Evolutionary conservation across 1,140 invertebrate species (phyloP).

Genomic region (Cheumatopsyche charites): DNA sequence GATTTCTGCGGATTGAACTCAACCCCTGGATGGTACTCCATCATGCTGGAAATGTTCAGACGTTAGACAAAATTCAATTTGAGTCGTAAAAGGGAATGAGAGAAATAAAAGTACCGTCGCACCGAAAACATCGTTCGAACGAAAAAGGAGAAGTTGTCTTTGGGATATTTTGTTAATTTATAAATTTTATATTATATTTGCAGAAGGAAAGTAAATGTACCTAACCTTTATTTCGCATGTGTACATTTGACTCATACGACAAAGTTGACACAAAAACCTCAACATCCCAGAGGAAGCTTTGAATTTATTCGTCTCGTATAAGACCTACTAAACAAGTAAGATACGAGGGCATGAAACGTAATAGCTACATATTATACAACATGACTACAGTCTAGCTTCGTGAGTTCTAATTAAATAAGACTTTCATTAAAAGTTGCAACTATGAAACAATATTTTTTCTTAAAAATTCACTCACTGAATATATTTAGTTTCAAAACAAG

Average conservation of each 20-base stretch:
- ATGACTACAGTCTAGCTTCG: slow-evolving; percentile 6
- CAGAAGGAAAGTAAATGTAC: no score
- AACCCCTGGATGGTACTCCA: slow-evolving; percentile 11
- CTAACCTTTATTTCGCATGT: no score
- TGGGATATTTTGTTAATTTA: no score
- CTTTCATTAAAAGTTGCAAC: no score
- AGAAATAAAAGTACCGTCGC: no score
- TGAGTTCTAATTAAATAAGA: slow-evolving; percentile 15
- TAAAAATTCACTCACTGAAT: no score
- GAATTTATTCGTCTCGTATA: neutral
- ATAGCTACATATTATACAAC: neutral
- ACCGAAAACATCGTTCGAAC: no score
- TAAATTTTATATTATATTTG: no score
- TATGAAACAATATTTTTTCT: no score
- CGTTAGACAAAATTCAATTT: slow-evolving; percentile 27
- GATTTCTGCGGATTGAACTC: slow-evolving; percentile 18
- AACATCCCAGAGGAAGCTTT: neutral
- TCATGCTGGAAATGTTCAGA: slow-evolving; percentile 19
- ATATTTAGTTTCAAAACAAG: slow-evolving; percentile 6
- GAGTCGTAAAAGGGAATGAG: slow-evolving; percentile 1
- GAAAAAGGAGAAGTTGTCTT: no score
- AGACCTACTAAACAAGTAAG: neutral
- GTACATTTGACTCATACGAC: no score
- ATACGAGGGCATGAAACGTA: neutral
- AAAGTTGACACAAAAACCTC: no score